Evolutionary conservation across 1,140 invertebrate species (phyloP).

Genomic region (Tetramorium simillimum): DNA sequence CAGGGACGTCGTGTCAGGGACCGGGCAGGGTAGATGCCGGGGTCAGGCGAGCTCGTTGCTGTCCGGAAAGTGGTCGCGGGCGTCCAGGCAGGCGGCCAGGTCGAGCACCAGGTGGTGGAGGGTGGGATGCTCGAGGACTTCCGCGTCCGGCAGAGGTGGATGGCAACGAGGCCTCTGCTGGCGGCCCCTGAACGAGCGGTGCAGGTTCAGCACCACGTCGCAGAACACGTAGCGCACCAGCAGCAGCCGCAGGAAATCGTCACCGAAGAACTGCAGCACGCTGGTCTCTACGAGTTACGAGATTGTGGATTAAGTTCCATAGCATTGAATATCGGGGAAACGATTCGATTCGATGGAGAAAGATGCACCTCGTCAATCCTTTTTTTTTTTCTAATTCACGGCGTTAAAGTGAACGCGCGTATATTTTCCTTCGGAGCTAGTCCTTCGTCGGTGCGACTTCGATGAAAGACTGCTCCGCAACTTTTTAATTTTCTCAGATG

Average conservation of each 20-base stretch:
- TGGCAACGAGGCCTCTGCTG: conserved; percentile 94
- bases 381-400: not conserved
- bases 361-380: not conserved
- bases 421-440: conserved; percentile 1
- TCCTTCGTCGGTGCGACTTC: not conserved
- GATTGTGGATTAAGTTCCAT: conserved; percentile 8
- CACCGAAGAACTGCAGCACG: conserved; percentile 95
- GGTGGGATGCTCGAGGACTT: conserved; percentile 94
- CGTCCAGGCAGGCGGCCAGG: conserved; percentile 93
- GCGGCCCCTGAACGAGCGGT: conserved; percentile 92
- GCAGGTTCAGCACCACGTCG: conserved; percentile 94
- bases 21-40: conserved; percentile 83
- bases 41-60: conserved; percentile 91
- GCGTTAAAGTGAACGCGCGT: not conserved
- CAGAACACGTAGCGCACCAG: conserved; percentile 97
- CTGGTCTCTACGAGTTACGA: conserved; percentile 88
- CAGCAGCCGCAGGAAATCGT: conserved; percentile 96
- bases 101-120: conserved; percentile 94
- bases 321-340: not conserved
- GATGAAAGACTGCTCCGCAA: not conserved
- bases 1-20: conserved; percentile 76
- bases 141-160: conserved; percentile 94
- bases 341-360: conserved; percentile 3
- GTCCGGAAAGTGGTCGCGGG: conserved; percentile 90
- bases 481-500: conserved; percentile 35